phyloP scores from a whole-genome alignment of 2,888 invertebrate genomes.

The Abrostola tripartita region DNA sequence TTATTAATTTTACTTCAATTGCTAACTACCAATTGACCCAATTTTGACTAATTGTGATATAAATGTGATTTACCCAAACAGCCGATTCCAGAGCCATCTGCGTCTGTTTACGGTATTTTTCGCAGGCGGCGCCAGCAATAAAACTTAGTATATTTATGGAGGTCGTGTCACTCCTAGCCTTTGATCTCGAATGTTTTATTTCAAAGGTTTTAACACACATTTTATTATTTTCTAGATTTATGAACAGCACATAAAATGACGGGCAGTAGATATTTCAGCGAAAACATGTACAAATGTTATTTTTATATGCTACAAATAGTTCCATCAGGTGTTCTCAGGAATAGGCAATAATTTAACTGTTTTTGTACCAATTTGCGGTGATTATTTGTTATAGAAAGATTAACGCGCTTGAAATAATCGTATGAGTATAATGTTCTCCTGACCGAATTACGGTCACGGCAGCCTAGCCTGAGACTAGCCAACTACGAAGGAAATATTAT shows the following conservation, averaged over 20 bases:
- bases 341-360: conserved; percentile 43
- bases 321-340: conserved; percentile 32
- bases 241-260: conserved; percentile 45
- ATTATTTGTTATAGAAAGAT: not conserved
- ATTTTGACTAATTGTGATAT: conserved; percentile 2
- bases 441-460: too few relatives aligned
- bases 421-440: too few relatives aligned
- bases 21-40: not conserved
- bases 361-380: conserved; percentile 34
- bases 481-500: too few relatives aligned
- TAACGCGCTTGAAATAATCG: too few relatives aligned
- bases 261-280: conserved; percentile 34
- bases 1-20: too few relatives aligned
- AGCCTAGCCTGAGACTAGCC: too few relatives aligned
- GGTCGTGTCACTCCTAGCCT: conserved; percentile 51
- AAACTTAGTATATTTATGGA: conserved; percentile 46
- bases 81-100: conserved; percentile 4
- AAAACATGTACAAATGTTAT: conserved; percentile 39
- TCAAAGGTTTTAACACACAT: conserved; percentile 36
- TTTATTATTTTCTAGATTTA: conserved; percentile 58
- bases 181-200: conserved; percentile 51
- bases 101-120: conserved; percentile 30
- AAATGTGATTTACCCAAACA: not conserved
- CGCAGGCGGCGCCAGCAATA: conserved; percentile 49
- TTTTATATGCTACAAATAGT: conserved; percentile 43